Evolutionary conservation across 2,113 vertebrate genomes (phyloP).

Genomic region (Psophia crepitans): DNA sequence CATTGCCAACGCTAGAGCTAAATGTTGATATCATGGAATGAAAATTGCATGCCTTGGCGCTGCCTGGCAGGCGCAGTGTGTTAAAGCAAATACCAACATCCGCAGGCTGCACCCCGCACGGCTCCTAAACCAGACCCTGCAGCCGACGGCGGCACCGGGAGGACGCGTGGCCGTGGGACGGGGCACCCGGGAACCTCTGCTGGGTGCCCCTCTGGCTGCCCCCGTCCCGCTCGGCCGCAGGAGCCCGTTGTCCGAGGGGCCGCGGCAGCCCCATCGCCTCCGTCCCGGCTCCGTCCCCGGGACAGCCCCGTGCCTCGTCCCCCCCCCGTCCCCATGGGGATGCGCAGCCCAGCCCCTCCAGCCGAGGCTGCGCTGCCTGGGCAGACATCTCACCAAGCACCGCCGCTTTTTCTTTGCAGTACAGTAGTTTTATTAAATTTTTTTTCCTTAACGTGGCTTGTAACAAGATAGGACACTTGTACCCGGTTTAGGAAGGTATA

Average conservation of each 20-base stretch:
- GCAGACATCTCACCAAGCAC: not conserved
- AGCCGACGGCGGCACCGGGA: not conserved
- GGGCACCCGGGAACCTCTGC: fast-evolving
- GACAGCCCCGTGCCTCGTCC: fast-evolving
- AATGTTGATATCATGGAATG: conserved; percentile 30
- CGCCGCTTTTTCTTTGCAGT: not conserved
- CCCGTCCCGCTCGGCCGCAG: not conserved
- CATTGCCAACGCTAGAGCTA: conserved; percentile 41
- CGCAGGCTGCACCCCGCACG: not conserved
- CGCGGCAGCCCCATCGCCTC: not conserved
- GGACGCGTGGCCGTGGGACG: not conserved
- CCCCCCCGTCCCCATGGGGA: not conserved
- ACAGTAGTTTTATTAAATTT: not conserved
- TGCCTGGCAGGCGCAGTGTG: not conserved
- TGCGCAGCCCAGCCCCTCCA: not conserved
- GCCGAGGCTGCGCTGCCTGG: not conserved
- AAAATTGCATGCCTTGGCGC: not conserved
- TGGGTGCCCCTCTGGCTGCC: fast-evolving
- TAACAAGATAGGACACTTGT: not conserved
- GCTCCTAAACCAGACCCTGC: not conserved
- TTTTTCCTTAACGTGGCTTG: not conserved
- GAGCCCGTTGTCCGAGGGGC: not conserved
- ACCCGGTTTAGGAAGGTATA: not conserved
- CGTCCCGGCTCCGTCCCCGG: fast-evolving
- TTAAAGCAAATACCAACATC: not conserved